Evolutionary conservation across 2,797 vertebrate species (phyloP).

Genomic region (Spinus olivaceus): DNA sequence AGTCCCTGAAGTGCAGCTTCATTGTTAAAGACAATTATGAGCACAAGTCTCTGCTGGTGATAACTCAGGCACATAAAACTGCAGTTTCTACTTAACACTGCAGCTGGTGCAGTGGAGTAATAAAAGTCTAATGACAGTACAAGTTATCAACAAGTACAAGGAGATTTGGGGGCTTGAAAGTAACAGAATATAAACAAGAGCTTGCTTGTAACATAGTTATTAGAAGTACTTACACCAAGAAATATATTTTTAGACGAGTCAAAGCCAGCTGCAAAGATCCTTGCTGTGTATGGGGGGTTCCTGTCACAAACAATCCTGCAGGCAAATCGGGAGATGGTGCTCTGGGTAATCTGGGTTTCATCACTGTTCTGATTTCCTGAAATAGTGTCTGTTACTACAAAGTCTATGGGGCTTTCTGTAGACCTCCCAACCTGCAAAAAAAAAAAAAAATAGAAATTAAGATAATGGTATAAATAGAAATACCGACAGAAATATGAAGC

Average conservation of each 20-base stretch:
- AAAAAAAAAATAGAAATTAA: neutral
- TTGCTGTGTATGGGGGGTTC: slow-evolving; percentile 87
- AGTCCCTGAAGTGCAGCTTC: neutral
- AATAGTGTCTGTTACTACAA: slow-evolving; percentile 96
- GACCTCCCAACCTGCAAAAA: slow-evolving; percentile 91
- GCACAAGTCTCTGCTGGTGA: neutral
- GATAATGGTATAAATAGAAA: neutral
- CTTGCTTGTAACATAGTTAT: neutral
- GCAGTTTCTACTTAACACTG: neutral
- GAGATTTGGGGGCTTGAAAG: neutral
- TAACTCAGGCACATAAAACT: slow-evolving; percentile 1
- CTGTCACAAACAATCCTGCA: slow-evolving; percentile 96
- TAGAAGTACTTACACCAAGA: slow-evolving; percentile 88
- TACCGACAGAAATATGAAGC: neutral
- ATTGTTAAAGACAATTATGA: neutral
- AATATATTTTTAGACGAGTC: slow-evolving; percentile 99
- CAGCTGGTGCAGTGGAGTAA: neutral
- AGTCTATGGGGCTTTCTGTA: slow-evolving; percentile 97
- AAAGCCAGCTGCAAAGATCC: slow-evolving; percentile 97
- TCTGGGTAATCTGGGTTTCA: slow-evolving; percentile 94
- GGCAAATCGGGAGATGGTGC: slow-evolving; percentile 97
- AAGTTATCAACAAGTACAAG: neutral
- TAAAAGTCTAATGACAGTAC: neutral
- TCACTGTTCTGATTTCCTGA: slow-evolving; percentile 89
- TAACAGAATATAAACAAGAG: neutral